Evolutionary conservation across 2,113 vertebrate species (phyloP).

Genomic region (Tichodroma muraria): DNA sequence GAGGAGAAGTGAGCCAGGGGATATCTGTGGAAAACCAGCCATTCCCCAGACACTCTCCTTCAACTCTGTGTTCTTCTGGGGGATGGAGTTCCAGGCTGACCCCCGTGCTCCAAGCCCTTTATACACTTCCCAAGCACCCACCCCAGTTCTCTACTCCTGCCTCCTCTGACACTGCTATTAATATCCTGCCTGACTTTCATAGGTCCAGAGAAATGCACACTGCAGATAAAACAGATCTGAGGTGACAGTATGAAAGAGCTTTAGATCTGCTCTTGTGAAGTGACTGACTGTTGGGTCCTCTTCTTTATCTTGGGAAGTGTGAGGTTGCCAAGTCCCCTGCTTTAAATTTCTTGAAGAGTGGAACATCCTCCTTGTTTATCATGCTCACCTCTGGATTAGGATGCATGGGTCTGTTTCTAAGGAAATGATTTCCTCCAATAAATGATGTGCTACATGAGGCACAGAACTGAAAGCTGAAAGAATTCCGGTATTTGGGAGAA

Average conservation of each 20-base stretch:
- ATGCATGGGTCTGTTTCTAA: background rate
- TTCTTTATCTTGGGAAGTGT: background rate
- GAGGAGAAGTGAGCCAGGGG: background rate
- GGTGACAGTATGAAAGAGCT: background rate
- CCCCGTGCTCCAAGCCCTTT: constrained; percentile 8
- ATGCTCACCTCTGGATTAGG: background rate
- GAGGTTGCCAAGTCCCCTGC: background rate
- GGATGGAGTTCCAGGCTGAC: constrained; percentile 4
- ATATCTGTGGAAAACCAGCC: background rate
- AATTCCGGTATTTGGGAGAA: background rate
- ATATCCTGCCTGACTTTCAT: constrained; percentile 27
- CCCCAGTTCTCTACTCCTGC: constrained; percentile 65
- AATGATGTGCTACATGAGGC: background rate
- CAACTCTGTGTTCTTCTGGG: background rate
- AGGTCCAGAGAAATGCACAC: background rate
- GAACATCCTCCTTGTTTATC: background rate
- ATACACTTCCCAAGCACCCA: background rate
- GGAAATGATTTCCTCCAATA: background rate
- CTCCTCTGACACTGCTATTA: constrained; percentile 62
- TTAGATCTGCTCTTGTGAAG: background rate
- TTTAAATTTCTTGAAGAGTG: background rate
- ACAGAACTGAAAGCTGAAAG: background rate
- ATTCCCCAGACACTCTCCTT: background rate
- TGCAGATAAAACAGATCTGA: background rate
- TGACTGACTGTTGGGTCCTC: background rate